phyloP scores from a whole-genome alignment of 2,888 invertebrate species.

The Sphinx pinastri region DNA sequence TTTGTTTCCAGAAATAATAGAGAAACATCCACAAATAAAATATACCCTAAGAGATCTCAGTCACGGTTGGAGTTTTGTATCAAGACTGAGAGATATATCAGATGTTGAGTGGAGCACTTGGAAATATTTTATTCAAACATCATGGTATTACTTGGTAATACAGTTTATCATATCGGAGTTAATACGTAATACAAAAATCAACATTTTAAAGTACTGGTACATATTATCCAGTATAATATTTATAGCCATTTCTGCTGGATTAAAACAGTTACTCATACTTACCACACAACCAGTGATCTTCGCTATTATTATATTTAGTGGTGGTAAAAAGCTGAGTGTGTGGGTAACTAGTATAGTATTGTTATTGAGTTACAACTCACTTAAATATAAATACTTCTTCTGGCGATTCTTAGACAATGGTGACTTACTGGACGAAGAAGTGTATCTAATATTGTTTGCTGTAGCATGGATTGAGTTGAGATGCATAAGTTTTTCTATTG shows the following conservation, averaged over 20 bases:
- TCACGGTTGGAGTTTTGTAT: slow-evolving; percentile 83
- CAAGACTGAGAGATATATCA: slow-evolving; percentile 85
- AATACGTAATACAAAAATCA: slow-evolving; percentile 56
- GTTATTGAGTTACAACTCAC: slow-evolving; percentile 78
- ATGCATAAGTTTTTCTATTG: slow-evolving; percentile 90
- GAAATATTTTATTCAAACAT: slow-evolving; percentile 78
- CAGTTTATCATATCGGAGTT: slow-evolving; percentile 83
- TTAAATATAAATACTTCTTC: slow-evolving; percentile 75
- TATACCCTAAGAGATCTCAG: slow-evolving; percentile 74
- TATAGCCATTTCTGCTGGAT: slow-evolving; percentile 74
- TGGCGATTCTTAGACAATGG: slow-evolving; percentile 73
- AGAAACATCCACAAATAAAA: slow-evolving; percentile 46
- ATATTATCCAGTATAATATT: slow-evolving; percentile 76
- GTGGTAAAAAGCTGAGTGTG: slow-evolving; percentile 74
- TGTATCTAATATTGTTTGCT: slow-evolving; percentile 81
- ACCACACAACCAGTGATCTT: slow-evolving; percentile 83
- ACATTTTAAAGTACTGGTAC: slow-evolving; percentile 81
- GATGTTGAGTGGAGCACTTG: slow-evolving; percentile 90
- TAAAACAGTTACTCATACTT: slow-evolving; percentile 76
- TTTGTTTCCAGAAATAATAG: slow-evolving; percentile 62
- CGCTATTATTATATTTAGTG: slow-evolving; percentile 66
- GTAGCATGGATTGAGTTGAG: slow-evolving; percentile 89
- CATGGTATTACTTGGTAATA: slow-evolving; percentile 82
- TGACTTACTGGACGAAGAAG: slow-evolving; percentile 75
- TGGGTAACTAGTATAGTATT: slow-evolving; percentile 82